These are phyloP conservation scores for Harpagoxenus sublaevis DNA, from an alignment of 2,888 invertebrate species.

Conservation along the genomic window DNA sequence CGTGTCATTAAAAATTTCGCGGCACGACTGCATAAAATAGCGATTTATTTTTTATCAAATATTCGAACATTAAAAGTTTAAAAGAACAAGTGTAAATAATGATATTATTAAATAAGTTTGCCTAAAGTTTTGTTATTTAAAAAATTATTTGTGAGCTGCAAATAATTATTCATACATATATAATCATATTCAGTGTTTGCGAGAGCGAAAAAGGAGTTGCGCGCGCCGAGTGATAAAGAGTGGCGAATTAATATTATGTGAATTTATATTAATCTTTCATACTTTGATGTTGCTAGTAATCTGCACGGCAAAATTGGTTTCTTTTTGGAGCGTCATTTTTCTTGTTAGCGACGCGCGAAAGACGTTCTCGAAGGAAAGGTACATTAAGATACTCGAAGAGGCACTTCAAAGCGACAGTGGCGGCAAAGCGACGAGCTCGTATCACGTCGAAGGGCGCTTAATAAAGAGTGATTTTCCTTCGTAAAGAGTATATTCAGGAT, in stretches of 20 bases:
- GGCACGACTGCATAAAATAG: background rate
- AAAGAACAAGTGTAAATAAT: background rate
- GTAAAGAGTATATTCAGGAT: constrained; percentile 19
- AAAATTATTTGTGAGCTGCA: background rate
- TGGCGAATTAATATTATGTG: background rate
- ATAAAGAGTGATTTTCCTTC: constrained; percentile 45
- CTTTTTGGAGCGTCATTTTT: constrained; percentile 23
- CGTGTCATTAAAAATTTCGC: constrained; percentile 14
- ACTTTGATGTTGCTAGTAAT: constrained; percentile 31
- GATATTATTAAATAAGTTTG: background rate
- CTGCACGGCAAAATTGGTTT: constrained; percentile 21
- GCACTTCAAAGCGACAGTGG: constrained; percentile 22
- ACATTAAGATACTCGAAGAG: constrained; percentile 45
- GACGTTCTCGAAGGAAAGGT: constrained; percentile 27
- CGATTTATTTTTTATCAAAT: background rate
- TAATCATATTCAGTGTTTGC: background rate
- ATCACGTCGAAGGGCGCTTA: constrained; percentile 35
- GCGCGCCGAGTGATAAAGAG: background rate
- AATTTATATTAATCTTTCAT: constrained; percentile 34
- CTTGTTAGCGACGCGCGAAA: constrained; percentile 24
- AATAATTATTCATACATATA: background rate
- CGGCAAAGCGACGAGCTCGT: constrained; percentile 44
- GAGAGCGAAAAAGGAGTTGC: background rate
- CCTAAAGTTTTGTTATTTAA: background rate
- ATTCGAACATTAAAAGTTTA: background rate